Base-by-base conservation (phyloP, 2,797 vertebrate species). In the Poliocrania exsul region DNA sequence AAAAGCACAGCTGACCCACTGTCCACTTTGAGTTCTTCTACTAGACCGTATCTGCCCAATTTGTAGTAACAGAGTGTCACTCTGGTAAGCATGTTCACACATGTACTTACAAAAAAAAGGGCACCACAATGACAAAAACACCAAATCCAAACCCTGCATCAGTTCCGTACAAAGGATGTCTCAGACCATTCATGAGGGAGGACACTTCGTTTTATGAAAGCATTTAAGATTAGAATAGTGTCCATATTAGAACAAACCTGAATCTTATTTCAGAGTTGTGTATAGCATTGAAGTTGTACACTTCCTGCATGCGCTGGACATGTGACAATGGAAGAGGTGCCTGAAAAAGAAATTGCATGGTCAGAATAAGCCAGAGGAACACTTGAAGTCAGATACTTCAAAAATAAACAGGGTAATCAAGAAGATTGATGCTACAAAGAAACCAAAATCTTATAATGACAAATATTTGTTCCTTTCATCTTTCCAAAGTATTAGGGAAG, bases 251-350 rank as follows among this genome's bases (percentile, higher is more conserved):
- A 84, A 97, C 96, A 67, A 86, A 99, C 99, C 99, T 99, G 98
- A 98, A 99, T 96, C 98, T 98, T 96, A 99, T 99, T 98, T 99
- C 99, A 57, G 99, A 96, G 94, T 99, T 99, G 93, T 97, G 97
- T 47, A 96, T 83, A 81, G 97, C 93, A 77, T 99, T 99, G 67
- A 99, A 98, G 93, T 98, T 81, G 85, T 99, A 99, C 6, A 99
- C 98, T 85, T 99, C 97, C 97, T 99, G 98, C 99, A 99, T 99
- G 96, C 97, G 98, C 91, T 98, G 98, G 95, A 99, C 97, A 42
- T 99, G 99, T 46, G 98, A 98, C 95, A 99, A 87, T 57, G 99
- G 98, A 87, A 99, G 98, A 61, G 98, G 97, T 38, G 97, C 96
- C 99, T 99, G 96, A 53, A 96, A 93, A 90, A 85, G 81, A 95